Evolutionary conservation across 2,888 invertebrate species (phyloP), one percentile per base, ranked within the genome.

Genomic region (Augiades crinisus): DNA sequence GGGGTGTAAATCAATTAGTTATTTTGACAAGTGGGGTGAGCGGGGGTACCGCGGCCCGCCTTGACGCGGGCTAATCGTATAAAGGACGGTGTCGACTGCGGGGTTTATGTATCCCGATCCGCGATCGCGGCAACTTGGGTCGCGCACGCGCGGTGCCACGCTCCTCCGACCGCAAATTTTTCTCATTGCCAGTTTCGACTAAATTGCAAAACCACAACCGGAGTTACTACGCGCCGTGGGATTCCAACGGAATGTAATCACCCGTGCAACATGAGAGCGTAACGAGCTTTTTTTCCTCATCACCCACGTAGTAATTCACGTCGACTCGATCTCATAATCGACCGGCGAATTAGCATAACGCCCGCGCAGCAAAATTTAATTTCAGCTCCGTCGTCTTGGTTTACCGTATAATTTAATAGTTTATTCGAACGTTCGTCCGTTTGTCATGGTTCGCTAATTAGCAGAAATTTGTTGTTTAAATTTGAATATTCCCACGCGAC

Each of bases 171-270:
- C 65, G 75, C 78, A 78, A 80, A 78, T 83, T 86, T 85, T 87
- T 84, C 83, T 81, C 78, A 78, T 77, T 70, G 72, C 70, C 73
- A 72, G 74, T 74, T 73, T 70, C 68, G 68, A 78, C 73, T 78
- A 84, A 88, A 87, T 87, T 86, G 81, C 82, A 64, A 82, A 87
- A 80, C 84, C 87, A 67, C 75, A 67, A 66, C 70, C 72, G 74
- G 71, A 81, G 77, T 78, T 73, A 77, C 47, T 31, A 14, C 21
- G 16, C 70, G 72, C 74, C 62, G 24, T 69, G 75, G 77, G 75
- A 78, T 74, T 71, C 61, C 57, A 67, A 68, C 70, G 69, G 70
- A 70, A 76, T 74, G 78, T 81, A 83, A 84, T 83, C 80, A 81
- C 78, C 75, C 62, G 66, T 80, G 78, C 76, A 79, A 76, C 78